These are phyloP conservation scores for Notarius quadriscutis DNA, from an alignment of 2,113 vertebrate genomes.

Conservation along the genomic window DNA sequence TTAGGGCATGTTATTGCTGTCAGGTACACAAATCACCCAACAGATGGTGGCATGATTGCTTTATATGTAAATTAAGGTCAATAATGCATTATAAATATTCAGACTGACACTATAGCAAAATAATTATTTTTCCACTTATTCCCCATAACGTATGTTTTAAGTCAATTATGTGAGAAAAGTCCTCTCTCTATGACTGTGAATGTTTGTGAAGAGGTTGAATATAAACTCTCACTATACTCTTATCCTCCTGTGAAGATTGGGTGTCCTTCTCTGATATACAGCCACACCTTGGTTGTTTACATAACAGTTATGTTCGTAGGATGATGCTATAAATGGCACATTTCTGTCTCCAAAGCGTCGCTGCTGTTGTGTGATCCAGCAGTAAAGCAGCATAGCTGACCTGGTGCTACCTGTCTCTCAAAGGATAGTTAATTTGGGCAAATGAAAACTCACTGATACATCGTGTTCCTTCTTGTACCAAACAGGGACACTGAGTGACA, in stretches of 20 bases:
- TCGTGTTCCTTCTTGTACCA: not conserved
- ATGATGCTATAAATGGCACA: not conserved
- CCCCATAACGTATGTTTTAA: not conserved
- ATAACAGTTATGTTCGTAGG: not conserved
- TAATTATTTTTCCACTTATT: not conserved
- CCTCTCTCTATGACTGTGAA: not conserved
- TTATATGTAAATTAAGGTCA: not conserved
- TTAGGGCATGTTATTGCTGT: not conserved
- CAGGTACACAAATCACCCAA: not conserved
- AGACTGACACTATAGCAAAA: not conserved
- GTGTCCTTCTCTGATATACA: slow-evolving; percentile 21
- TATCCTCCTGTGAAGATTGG: slow-evolving; percentile 1
- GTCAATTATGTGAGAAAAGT: not conserved
- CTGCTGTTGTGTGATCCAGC: not conserved
- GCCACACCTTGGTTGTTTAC: slow-evolving; percentile 6
- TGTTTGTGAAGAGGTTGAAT: not conserved
- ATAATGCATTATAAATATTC: not conserved
- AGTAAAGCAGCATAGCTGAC: not conserved
- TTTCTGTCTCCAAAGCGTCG: not conserved
- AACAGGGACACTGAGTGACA: not conserved
- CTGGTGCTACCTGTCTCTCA: not conserved
- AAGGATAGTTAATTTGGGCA: slow-evolving; percentile 13
- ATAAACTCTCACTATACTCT: not conserved
- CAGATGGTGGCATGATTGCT: not conserved
- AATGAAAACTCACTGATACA: not conserved